Evolutionary conservation across 2,797 vertebrate genomes (phyloP), one percentile per base, ranked within the genome.

Genomic region (Gymnoscopelus microlampas): DNA sequence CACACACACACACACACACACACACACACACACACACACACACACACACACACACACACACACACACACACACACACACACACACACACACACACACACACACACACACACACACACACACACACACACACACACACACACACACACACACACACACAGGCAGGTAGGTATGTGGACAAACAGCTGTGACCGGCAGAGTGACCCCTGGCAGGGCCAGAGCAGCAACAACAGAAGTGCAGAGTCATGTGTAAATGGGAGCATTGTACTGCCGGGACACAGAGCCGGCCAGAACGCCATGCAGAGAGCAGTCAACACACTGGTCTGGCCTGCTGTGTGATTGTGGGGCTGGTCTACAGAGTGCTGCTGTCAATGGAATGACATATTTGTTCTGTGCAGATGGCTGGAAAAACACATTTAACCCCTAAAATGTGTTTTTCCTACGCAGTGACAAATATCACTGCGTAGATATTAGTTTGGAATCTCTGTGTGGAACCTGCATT

Each of bases 201-300:
- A 87, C 73, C 84, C 50, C 76, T 53, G 66, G 26, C 62, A 84
- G 82, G 76, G 68, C 5, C 62, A 49, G 70, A 71, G 59, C 63
- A n/a, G 54, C 62, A 60, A 93, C 87, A 93, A 93, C 82, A 87
- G 84, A 90, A 91, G 66, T 1, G 87, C 90, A 60, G 74, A 87
- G 84, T 92, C 90, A 90, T 91, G 86, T 80, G 85, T 86, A 81
- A 83, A 83, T 68, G 70, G 73, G 57, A 66, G 79, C 76, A 84
- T 91, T 91, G 90, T 91, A 58, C 64, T 70, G 50, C 8, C 59
- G 66, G 54, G 53, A 78, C 79, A 92, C 86, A 88, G 89, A 86
- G 81, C 68, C 51, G 11, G 0, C 62, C 79, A 77, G 82, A 90
- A 87, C 14, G 72, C 48, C 67, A 29, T 29, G 26, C 39, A 54